Base-by-base conservation (phyloP, 2,113 vertebrate genomes). In the Oryzias melastigma region DNA sequence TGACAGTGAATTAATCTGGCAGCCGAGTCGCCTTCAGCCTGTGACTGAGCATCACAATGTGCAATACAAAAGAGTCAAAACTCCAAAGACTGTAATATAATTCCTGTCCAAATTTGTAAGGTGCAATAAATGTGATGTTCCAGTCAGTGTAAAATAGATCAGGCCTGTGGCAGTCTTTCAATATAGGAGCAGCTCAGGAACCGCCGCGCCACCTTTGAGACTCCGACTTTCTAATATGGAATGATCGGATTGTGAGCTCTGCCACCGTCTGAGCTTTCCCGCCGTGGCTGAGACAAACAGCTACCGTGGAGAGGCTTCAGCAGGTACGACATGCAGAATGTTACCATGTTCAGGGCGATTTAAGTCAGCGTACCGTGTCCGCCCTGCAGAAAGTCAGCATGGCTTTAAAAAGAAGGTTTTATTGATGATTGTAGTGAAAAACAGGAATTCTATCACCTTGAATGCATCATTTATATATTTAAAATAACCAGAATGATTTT, bases 211-310 rank as follows among this genome's bases (percentile, higher is more conserved):
- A 63, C 75, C 64, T 71, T 52, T 48, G 71, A 73, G 67, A 80
- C 69, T 83, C 61, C 55, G 40, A 55, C 58, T 52, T 67, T 67
- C 73, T 75, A 51, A 65, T 65, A 76, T 57, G 60, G 68, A 75
- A 62, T 68, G 76, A 78, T 78, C 72, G 56, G 71, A 62, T 78
- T 79, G 20, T 83, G 77, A 88, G 76, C 78, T 59, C 75, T 75
- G 78, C 65, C 71, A 65, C 63, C 48, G 58, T 48, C 77, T 69
- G 63, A 80, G 71, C 20, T 70, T 62, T 80, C 77, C 74, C 81
- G 54, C 27, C 13, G 47, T 41, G 48, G 69, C 43, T 25, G 40
- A 78, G 70, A 82, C 59, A 67, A 82, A 74, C 43, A 12, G 59
- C 48, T 58, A 55, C 52, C 56, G 69, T 65, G 45, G 51, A 64